phyloP scores from a whole-genome alignment of 2,888 invertebrate genomes.

The Geophilus truncorum region DNA sequence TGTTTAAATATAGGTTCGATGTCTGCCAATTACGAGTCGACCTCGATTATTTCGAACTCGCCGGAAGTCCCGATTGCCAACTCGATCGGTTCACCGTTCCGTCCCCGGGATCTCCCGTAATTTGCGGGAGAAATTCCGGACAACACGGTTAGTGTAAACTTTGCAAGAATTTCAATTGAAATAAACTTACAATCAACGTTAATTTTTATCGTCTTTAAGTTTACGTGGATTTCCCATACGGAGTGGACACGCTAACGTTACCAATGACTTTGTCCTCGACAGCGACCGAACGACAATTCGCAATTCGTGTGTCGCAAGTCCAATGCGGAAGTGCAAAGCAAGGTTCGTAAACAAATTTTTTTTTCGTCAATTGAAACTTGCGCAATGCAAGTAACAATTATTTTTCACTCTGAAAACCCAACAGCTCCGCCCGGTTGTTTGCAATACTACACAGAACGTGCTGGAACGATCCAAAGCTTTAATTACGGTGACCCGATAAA shows the following conservation, averaged over 20 bases:
- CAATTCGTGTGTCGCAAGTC: conserved; percentile 8
- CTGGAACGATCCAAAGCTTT: conserved; percentile 28
- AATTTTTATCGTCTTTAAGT: conserved; percentile 16
- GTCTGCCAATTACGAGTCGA: conserved; percentile 31
- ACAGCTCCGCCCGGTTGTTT: conserved; percentile 28
- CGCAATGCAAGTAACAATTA: too few relatives aligned
- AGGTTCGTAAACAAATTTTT: too few relatives aligned
- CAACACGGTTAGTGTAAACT: conserved; percentile 25
- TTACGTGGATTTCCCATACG: conserved; percentile 29
- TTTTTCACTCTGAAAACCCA: background rate
- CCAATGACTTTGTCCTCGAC: conserved; percentile 29
- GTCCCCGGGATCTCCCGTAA: conserved; percentile 18
- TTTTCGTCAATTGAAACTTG: too few relatives aligned
- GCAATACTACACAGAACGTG: conserved; percentile 27
- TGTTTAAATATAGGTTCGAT: background rate
- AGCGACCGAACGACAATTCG: conserved; percentile 20
- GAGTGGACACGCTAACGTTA: background rate
- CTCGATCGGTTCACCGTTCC: conserved; percentile 30
- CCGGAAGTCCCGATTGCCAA: conserved; percentile 30
- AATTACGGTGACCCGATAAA: conserved; percentile 32
- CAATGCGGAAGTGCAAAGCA: background rate
- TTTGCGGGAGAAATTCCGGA: conserved; percentile 6
- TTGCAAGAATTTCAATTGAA: background rate
- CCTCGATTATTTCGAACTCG: conserved; percentile 18
- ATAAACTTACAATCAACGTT: background rate